phyloP scores from a whole-genome alignment of 2,797 vertebrate species.

The Hafferia zeledoni region DNA sequence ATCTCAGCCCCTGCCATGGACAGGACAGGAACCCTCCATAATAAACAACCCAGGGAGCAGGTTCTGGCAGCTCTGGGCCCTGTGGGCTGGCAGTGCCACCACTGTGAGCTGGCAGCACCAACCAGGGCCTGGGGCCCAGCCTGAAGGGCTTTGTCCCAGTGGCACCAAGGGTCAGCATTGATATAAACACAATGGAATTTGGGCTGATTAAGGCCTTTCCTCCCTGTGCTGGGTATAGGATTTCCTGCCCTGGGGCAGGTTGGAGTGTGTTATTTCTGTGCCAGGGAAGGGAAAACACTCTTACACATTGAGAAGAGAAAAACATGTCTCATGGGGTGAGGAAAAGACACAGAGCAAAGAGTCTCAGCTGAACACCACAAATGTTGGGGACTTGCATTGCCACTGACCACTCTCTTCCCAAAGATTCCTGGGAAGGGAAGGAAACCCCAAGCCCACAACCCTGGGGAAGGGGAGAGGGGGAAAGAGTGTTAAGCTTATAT shows the following conservation, averaged over 20 bases:
- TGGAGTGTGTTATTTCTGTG: slow-evolving; percentile 42
- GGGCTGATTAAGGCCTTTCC: slow-evolving; percentile 63
- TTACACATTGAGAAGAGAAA: not conserved
- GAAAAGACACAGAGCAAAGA: not conserved
- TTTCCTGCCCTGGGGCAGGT: slow-evolving; percentile 53
- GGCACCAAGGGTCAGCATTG: slow-evolving; percentile 31
- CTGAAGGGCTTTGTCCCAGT: not conserved
- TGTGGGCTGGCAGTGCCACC: not conserved
- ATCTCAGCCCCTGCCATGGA: not conserved
- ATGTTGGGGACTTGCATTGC: not conserved
- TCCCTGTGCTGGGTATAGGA: slow-evolving; percentile 35
- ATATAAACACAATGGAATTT: slow-evolving; percentile 67
- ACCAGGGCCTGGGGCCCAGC: slow-evolving; percentile 14
- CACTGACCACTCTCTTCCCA: not conserved
- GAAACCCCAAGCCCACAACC: not conserved
- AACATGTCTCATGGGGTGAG: not conserved
- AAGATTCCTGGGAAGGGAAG: not conserved
- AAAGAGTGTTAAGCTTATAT: not conserved
- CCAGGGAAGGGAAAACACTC: slow-evolving; percentile 43
- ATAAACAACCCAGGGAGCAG: not conserved
- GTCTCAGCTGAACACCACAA: not conserved
- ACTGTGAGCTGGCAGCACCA: not conserved
- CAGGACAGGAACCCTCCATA: not conserved
- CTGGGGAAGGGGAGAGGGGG: not conserved
- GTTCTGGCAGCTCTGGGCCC: not conserved